Base-by-base conservation (phyloP, 2,888 invertebrate genomes). In the Cataglyphis rosenhaueri region DNA sequence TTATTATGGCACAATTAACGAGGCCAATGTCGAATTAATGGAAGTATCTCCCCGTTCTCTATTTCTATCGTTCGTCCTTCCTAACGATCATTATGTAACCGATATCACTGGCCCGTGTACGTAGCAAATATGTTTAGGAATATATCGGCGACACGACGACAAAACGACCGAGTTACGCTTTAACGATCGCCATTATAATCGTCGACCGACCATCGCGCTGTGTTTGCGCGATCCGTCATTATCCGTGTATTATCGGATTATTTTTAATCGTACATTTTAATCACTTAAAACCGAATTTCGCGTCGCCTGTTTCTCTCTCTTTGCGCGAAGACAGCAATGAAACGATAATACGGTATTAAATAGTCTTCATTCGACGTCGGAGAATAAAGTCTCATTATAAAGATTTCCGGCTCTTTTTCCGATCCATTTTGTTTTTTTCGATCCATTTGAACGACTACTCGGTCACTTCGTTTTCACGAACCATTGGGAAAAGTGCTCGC, bases 1-100 rank as follows among this genome's bases (percentile, higher is more conserved):
- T 83, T 78, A 81, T 85, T 85, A 74, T 75, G 78, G 61, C 57
- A 76, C 82, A 85, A 86, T 85, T 86, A 86, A 85, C 76, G 86
- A 78, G 76, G 83, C 41, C 75, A 74, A 86, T 86, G 78, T 78
- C 65, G 62, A 86, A 86, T 86, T 81, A 85, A 85, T 86, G 75
- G 57, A 66, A 81, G 52, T 74, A 48, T 29, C 25, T 15, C n/a
- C 59, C 32, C 21, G 21, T 32, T 52, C 55, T 12, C 32, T 52
- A 3, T 10, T 5, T 8, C 29, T 6, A 15, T 1, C 44, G 15
- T 10, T 10, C 41, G 32, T 21, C 21, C 70, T 57, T 68, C 52
- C 32, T 59, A 62, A 29, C 64, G 55, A 75, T 81, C 64, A 52
- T 79, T 59, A 79, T 35, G 25, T 44, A 66, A 82, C 66, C 48